Evolutionary conservation across 1,140 invertebrate genomes (phyloP).

Genomic region (Bombus ignitus): DNA sequence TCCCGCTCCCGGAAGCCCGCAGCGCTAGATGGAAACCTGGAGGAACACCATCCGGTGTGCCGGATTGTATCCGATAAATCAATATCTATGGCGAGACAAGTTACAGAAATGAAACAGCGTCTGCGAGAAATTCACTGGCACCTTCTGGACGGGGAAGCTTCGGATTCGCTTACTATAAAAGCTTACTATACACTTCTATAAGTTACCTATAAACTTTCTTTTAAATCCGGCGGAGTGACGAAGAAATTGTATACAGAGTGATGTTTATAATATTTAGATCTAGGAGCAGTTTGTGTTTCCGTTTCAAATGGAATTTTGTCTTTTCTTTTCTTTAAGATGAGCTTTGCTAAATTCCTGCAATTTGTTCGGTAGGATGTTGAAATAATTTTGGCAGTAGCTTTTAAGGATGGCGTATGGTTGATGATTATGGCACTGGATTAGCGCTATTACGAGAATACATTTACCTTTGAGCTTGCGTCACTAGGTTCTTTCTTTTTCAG

Average conservation of each 20-base stretch:
- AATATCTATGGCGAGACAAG: background rate
- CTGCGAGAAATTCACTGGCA: constrained; percentile 25
- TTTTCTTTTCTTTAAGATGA: too few species aligned
- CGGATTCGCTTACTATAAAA: background rate
- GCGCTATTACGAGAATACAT: too few species aligned
- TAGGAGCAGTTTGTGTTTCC: too few species aligned
- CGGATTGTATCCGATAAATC: constrained; percentile 32
- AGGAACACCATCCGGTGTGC: constrained; percentile 2
- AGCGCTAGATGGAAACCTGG: constrained; percentile 1
- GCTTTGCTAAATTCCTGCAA: background rate
- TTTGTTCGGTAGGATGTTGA: too few species aligned
- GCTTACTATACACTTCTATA: background rate
- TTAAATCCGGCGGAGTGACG: background rate
- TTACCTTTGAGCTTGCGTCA: too few species aligned
- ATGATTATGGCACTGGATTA: too few species aligned
- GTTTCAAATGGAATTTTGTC: background rate
- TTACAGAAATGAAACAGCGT: constrained; percentile 18
- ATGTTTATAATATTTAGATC: background rate
- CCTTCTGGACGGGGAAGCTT: background rate
- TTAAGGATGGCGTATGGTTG: too few species aligned
- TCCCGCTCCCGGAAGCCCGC: background rate
- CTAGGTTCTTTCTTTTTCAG: too few species aligned
- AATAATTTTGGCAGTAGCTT: too few species aligned
- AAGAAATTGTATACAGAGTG: background rate
- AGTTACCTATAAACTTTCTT: background rate